Base-by-base conservation (phyloP, 2,888 invertebrate genomes). In the Sphaerophoria taeniata region DNA sequence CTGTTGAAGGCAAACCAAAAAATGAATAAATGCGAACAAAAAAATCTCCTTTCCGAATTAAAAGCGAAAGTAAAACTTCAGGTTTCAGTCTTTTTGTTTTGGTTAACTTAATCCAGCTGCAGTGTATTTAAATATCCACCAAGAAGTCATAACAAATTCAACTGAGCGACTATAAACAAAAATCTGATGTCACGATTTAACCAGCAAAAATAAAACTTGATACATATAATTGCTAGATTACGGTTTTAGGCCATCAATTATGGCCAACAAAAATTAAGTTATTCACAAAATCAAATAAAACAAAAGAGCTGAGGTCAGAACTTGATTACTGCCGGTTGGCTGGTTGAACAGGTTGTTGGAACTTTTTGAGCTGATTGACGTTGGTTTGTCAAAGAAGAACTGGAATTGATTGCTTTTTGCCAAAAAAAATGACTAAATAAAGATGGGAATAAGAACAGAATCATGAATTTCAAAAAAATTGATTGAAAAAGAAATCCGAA, bases 21-120 rank as follows among this genome's bases (percentile, higher is more conserved):
- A 67, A 51, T 39, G 53, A 67, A 53, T 31, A 14, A 45, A 58
- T n/a, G n/a, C 67, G 39, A 36, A 12, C 36, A 53, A 71, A 71
- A 70, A 71, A 49, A 39, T 43, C 24, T 14, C 4, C 7, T 67
- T 61, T 34, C 76, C 67, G 84, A 80, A 58, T 76, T 80, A 75
- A 84, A 84, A 84, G 67, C 80, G 84, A 84, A 84, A 84, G 84
- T 84, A 63, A 84, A 76, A 80, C 72, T 61, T 72, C 84, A 56
- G 84, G 84, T 84, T 80, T 79, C 71, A 56, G 78, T 58, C 72
- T 36, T 61, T 70, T 69, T 24, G 24, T 24, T 24, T 24, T 24
- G 24, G 24, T 24, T 24, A 56, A 51, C 47, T 75, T 74, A 56
- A 78, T 63, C 49, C 53, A 61, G 63, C 34, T 12, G 43, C 31